A percentile compares a stretch with the other conserved stretches of the same genome.
Conservation (phyloP, 1,140 invertebrate genomes). For the Dysdera silvatica region DNA sequence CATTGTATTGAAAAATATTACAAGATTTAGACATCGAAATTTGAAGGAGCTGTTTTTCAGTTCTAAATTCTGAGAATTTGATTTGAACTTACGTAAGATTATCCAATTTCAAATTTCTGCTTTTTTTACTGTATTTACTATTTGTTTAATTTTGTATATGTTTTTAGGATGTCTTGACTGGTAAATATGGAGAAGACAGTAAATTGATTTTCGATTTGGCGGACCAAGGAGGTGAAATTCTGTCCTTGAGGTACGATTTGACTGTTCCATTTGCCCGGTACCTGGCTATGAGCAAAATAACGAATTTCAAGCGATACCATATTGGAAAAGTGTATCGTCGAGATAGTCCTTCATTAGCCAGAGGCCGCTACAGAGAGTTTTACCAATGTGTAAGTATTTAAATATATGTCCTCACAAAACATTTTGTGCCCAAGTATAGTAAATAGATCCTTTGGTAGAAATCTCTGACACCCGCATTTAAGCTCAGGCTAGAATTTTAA, state of each 20-base stretch:
- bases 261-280: slow-evolving; percentile 96
- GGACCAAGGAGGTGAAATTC: slow-evolving; percentile 93
- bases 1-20: too few species aligned
- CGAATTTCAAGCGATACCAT: slow-evolving; percentile 85
- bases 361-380: slow-evolving; percentile 94
- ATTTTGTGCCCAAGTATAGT: too few species aligned
- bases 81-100: too few species aligned
- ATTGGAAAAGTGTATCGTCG: slow-evolving; percentile 94
- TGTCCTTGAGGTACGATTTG: slow-evolving; percentile 80
- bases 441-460: too few species aligned
- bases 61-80: too few species aligned
- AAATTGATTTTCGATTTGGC: slow-evolving; percentile 97
- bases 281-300: slow-evolving; percentile 95
- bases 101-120: too few species aligned
- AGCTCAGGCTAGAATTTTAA: too few species aligned
- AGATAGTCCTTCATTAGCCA: slow-evolving; percentile 94
- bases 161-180: slow-evolving; percentile 86
- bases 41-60: too few species aligned
- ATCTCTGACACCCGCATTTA: too few species aligned
- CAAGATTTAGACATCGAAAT: too few species aligned
- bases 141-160: not conserved
- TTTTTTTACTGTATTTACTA: not conserved
- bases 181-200: slow-evolving; percentile 99
- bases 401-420: not conserved
- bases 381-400: slow-evolving; percentile 92